A percentile compares a stretch with the other conserved stretches of the same genome.
Conservation (phyloP, 2,888 invertebrate species). For the Hermodice carunculata region DNA sequence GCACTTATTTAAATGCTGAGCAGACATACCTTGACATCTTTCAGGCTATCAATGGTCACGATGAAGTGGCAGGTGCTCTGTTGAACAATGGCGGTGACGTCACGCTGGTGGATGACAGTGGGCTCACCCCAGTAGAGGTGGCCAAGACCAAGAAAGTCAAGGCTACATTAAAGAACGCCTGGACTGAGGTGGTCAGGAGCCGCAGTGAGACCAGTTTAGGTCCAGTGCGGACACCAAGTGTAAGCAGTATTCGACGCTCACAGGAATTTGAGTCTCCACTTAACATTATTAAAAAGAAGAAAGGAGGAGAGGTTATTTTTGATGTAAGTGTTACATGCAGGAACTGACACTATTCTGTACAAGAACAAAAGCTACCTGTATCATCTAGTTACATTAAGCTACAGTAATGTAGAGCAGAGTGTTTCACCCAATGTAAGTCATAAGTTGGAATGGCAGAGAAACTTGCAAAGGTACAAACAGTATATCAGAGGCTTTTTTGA, state of each 20-base stretch:
- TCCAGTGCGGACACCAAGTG: slow-evolving; percentile 14
- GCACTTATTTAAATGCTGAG: no score
- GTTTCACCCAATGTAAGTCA: no score
- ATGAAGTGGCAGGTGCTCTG: slow-evolving; percentile 53
- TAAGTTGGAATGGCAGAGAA: no score
- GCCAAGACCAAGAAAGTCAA: slow-evolving; percentile 61
- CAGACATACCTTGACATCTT: no score
- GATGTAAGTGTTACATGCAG: slow-evolving; percentile 53
- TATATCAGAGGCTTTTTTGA: no score
- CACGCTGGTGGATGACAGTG: slow-evolving; percentile 60
- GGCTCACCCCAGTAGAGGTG: slow-evolving; percentile 62
- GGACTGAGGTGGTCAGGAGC: slow-evolving; percentile 53
- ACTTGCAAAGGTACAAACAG: no score
- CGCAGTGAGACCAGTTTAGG: slow-evolving; percentile 10
- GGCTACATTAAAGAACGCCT: slow-evolving; percentile 50
- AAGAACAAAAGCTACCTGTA: no score
- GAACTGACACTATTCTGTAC: no score
- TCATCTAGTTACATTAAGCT: no score
- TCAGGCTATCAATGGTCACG: slow-evolving; percentile 65
- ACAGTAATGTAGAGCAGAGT: no score
- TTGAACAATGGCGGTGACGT: slow-evolving; percentile 63
- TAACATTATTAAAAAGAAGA: slow-evolving; percentile 23
- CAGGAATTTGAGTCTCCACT: neutral
- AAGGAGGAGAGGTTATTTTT: slow-evolving; percentile 57
- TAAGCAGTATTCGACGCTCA: neutral